Base-by-base conservation (phyloP, 2,113 vertebrate genomes). In the Caracal caracal region DNA sequence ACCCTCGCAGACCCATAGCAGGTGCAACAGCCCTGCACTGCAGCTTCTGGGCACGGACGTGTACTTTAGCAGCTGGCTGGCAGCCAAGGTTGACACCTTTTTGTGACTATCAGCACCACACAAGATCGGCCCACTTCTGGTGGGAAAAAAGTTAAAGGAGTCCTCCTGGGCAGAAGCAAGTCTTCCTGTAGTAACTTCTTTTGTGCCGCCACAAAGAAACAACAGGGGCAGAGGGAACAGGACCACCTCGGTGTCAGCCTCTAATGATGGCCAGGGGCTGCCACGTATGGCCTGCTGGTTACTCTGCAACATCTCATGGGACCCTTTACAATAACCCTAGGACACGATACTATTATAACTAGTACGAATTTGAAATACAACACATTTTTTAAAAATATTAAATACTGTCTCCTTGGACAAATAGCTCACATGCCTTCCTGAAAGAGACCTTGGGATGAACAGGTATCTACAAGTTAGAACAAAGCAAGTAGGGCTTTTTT, bases 221-320 rank as follows among this genome's bases (percentile, higher is more conserved):
- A 37, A 30, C 0, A 79, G 78, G 10, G 10, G 30, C 7, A 24
- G 66, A 65, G 12, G 66, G 28, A 28, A 5, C 35, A 80, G 20
- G 22, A 12, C 84, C 33, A 10, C 49, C 6, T 0, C 6, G 35
- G 26, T 26, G 35, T 30, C 1, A 66, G 33, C 37, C 28, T 40
- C 1, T 10, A 12, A 8, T 56, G 63, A 0, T 7, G 49, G 59
- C 30, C 10, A 1, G 1, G 1, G 35, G 65, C 33, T 8, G 0
- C 86, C 24, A 37, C 37, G 30, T 4, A 3, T 8, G 12, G 35
- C 56, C 30, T 5, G 11, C 17, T 76, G 81, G 35, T 26, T 9
- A 3, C 30, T 15, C 26, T 1, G 1, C 75, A 2, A 65, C 37
- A 10, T n/a, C 59, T 70, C 40, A 28, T 0, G 7, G 30, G 47